Conservation (phyloP, 1,140 invertebrate genomes). For the Nasonia longicornis region DNA sequence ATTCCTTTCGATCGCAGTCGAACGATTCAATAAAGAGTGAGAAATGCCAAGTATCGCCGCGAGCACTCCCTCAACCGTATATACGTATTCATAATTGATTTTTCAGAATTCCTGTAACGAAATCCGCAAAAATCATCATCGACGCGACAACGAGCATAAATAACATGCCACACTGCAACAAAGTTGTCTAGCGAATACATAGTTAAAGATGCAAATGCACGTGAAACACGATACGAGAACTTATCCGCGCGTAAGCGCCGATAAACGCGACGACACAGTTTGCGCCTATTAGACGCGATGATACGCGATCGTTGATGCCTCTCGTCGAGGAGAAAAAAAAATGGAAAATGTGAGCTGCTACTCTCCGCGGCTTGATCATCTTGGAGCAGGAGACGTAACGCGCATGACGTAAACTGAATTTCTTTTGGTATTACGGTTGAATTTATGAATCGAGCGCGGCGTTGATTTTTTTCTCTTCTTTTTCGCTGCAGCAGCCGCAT, state of each 20-base stretch:
- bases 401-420: background rate
- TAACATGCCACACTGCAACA: constrained; percentile 13
- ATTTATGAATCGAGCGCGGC: constrained; percentile 15
- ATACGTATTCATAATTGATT: background rate
- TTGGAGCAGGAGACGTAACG: background rate
- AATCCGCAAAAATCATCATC: background rate
- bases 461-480: background rate
- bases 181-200: constrained; percentile 8
- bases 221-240: background rate
- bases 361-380: background rate
- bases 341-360: background rate
- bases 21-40: background rate
- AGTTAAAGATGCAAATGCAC: constrained; percentile 39
- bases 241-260: constrained; percentile 30
- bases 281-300: constrained; percentile 1
- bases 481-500: background rate
- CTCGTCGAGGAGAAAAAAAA: constrained; percentile 24
- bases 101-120: constrained; percentile 12
- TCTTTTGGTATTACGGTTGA: constrained; percentile 36
- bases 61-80: background rate
- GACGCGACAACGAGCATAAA: background rate
- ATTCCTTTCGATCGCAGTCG: background rate
- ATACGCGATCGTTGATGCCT: background rate
- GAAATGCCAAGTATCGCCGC: background rate
- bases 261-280: constrained; percentile 7